Base-by-base conservation (phyloP, 2,888 invertebrate species). In the Drosophila koepferae region DNA sequence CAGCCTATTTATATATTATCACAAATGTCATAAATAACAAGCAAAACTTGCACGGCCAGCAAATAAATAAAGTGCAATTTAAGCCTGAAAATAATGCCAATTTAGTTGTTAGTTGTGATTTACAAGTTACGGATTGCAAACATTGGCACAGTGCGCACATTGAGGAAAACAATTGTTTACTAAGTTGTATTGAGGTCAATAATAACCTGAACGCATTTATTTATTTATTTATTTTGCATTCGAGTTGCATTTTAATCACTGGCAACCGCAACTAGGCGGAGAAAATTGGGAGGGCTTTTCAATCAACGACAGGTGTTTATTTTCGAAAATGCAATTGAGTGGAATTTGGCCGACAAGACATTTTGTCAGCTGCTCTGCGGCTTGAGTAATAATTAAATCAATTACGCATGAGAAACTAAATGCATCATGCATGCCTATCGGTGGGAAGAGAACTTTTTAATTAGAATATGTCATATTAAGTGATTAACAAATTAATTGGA, bases 381-480 rank as follows among this genome's bases (percentile, higher is more conserved):
- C 71, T 66, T 72, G 40, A 63, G 59, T 70, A 64, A 65, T 78
- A 75, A 82, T 80, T 72, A 70, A 81, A 72, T 81, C 72, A 73
- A 72, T 63, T 55, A 56, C 41, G 54, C 60, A 49, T 70, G 70
- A 36, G 16, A 20, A 62, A 73, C 38, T 56, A 6, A 51, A 69
- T 34, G 38, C 31, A 10, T n/a, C 31, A 10, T 10, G 20, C 14
- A 23, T 7, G 20, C 7, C 43, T 0, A 6, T 1, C 34, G 61
- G 51, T 63, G 16, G 7, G 23, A 43, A 41, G 48, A 38, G 9
- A 51, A 63, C 36, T 41, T 69, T 9, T 18, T 2, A 20, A 9
- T 9, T 14, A 34, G 8, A 31, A 16, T 5, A n/a, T 12, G 1
- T 31, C 16, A 41, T 5, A 59, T 12, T 23, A 8, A 58, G 14